Conservation (phyloP, 2,888 invertebrate genomes). For the Itoplectis maculator region DNA sequence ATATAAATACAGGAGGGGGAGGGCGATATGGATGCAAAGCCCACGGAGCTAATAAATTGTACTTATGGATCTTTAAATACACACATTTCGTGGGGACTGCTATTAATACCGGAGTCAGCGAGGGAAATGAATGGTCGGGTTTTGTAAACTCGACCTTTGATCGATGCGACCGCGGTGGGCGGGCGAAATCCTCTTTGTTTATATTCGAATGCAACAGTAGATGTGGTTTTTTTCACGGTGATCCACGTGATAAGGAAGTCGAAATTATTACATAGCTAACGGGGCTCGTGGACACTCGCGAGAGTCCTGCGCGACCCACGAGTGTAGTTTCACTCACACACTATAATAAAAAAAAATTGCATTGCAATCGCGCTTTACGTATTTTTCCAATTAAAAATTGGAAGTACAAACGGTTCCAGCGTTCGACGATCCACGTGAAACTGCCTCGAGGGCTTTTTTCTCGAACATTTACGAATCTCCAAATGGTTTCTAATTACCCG, state of each 20-base stretch:
- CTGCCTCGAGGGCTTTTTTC: neutral
- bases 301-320: too few relatives aligned
- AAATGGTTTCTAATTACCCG: slow-evolving; percentile 55
- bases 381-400: too few relatives aligned
- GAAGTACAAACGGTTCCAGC: too few relatives aligned
- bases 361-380: too few relatives aligned
- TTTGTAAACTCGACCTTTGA: neutral
- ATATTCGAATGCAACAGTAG: too few relatives aligned
- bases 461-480: neutral
- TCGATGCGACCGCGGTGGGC: neutral
- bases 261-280: too few relatives aligned
- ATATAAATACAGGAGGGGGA: slow-evolving; percentile 22
- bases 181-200: neutral
- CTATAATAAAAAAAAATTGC: too few relatives aligned
- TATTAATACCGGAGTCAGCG: neutral
- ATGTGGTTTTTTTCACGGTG: too few relatives aligned
- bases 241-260: too few relatives aligned
- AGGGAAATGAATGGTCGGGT: neutral
- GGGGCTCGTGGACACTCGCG: too few relatives aligned
- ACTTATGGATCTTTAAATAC: slow-evolving; percentile 28
- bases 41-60: slow-evolving; percentile 31
- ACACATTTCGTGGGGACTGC: neutral
- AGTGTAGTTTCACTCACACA: too few relatives aligned
- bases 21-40: neutral
- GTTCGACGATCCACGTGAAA: too few relatives aligned